Base-by-base conservation (phyloP, 2,888 invertebrate species). In the Aplocera efformata region DNA sequence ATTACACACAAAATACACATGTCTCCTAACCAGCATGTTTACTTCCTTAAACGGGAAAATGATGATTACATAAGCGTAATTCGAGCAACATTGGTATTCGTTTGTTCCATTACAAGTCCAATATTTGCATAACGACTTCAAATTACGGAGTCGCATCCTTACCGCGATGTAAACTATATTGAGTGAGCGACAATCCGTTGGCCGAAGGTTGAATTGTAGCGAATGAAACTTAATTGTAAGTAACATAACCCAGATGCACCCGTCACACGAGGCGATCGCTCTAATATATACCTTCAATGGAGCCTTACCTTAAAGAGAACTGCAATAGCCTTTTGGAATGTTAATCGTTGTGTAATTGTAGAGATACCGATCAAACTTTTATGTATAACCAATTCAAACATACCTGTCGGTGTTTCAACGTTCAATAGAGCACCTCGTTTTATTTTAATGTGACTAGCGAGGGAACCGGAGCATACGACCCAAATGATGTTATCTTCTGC, bases 181-280 rank as follows among this genome's bases (percentile, higher is more conserved):
- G 57, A 54, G 58, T 50, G 48, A 44, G 53, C 59, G 52, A 55
- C 56, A 60, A 50, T 58, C 55, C 48, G 59, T 55, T 52, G 48
- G 58, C 53, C 63, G 76, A 81, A 81, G 78, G 80, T 63, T 60
- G 53, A 67, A 77, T 72, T 68, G 72, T 67, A 58, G 56, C 71
- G 70, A 74, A 75, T 83, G 80, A 82, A 75, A 72, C 61, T 61
- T 67, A 67, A 72, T 73, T 63, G 65, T 58, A 58, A 56, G 50
- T 23, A 53, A 31, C 61, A 53, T 79, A 80, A 81, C 83, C 82
- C 68, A 81, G 79, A 77, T 81, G 67, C 70, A 72, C 71, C 73
- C 72, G 70, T 68, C 64, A 56, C 55, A 67, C 61, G 67, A 56
- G 63, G 53, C 58, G 48, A 65, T 64, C 60, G 52, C 53, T 67